A percentile compares a stretch with the other conserved stretches of the same genome.
phyloP scores from a whole-genome alignment of 2,797 vertebrate species.

The Hypotaenidia okinawae region DNA sequence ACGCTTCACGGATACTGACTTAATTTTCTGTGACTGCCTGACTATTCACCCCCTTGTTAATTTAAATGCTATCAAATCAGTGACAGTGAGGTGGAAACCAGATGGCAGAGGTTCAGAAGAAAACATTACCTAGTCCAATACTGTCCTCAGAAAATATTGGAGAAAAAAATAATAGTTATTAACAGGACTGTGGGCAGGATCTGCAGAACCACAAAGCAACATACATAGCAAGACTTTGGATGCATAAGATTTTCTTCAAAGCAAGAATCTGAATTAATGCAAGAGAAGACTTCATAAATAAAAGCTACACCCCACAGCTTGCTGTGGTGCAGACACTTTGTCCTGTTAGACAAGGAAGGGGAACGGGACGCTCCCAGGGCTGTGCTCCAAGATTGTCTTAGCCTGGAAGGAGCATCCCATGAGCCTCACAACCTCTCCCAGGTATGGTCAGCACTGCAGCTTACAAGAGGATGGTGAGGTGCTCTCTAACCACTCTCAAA shows the following conservation, averaged over 20 bases:
- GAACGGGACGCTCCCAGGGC: neutral
- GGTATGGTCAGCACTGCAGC: neutral
- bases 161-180: slow-evolving; percentile 21
- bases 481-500: neutral
- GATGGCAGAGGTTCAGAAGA: neutral
- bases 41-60: slow-evolving; percentile 31
- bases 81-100: neutral
- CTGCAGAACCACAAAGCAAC: slow-evolving; percentile 46
- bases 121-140: neutral
- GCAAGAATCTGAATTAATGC: slow-evolving; percentile 51
- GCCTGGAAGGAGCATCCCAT: neutral
- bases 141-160: neutral
- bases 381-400: neutral
- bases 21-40: slow-evolving; percentile 28
- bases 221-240: neutral
- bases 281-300: neutral
- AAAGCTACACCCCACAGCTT: slow-evolving; percentile 9
- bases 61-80: slow-evolving; percentile 35
- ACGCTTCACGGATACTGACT: neutral
- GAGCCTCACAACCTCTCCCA: neutral
- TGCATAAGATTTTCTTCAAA: slow-evolving; percentile 31
- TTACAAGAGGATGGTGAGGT: neutral
- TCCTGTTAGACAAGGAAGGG: neutral
- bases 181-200: slow-evolving; percentile 8
- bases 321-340: neutral